Conservation (phyloP, 1,140 invertebrate species). For the Globodera rostochiensis region DNA sequence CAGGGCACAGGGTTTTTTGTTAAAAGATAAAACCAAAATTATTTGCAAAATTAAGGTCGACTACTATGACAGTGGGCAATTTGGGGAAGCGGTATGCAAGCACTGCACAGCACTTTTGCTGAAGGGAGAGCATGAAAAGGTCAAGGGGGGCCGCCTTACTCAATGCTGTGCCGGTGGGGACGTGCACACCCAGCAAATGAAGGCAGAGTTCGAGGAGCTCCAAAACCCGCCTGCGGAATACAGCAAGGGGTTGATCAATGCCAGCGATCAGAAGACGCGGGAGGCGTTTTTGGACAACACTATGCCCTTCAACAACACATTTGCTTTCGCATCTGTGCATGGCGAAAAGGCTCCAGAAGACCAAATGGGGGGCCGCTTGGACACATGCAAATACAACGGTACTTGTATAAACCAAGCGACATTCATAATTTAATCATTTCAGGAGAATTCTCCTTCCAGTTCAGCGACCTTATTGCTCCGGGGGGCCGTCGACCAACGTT, state of each 20-base stretch:
- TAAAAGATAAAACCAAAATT: too few relatives aligned
- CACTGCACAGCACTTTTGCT: neutral
- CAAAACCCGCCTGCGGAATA: neutral
- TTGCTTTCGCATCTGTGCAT: neutral
- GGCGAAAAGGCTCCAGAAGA: neutral
- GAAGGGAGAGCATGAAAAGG: neutral
- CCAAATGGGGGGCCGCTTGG: neutral
- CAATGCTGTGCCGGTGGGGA: neutral
- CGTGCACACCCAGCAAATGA: neutral
- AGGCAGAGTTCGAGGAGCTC: neutral
- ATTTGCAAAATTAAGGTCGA: neutral
- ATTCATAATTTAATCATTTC: neutral
- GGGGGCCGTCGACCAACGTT: neutral
- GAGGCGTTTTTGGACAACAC: neutral
- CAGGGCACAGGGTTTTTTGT: neutral
- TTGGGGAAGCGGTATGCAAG: neutral
- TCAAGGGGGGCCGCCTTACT: neutral
- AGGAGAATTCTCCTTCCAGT: neutral
- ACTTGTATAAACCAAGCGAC: neutral
- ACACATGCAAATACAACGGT: neutral
- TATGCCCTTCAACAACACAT: neutral
- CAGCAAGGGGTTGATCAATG: neutral
- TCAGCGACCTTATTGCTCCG: neutral
- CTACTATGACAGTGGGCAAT: neutral
- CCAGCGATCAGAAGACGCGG: neutral